phyloP scores from a whole-genome alignment of 2,797 vertebrate species.

The Nannoperca obscura region DNA sequence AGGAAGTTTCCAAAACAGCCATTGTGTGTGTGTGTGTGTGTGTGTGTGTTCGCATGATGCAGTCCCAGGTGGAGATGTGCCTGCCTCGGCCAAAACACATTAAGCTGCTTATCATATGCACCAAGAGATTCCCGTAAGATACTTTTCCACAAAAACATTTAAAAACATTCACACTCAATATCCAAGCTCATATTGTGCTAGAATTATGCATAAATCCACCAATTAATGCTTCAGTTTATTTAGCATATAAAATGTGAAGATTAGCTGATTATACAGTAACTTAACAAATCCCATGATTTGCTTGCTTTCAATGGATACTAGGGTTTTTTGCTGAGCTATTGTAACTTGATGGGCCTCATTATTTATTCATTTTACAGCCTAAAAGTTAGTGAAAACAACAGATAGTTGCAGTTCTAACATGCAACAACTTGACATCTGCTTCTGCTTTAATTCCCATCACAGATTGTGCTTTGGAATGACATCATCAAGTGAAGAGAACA shows the following conservation, averaged over 20 bases:
- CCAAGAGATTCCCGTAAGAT: constrained; percentile 16
- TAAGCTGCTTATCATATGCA: constrained; percentile 49
- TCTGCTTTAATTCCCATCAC: too few species aligned
- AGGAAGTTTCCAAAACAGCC: too few species aligned
- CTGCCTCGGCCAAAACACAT: constrained; percentile 32
- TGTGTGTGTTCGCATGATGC: constrained; percentile 13
- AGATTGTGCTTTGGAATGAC: background rate
- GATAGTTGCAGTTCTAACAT: background rate
- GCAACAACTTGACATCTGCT: too few species aligned
- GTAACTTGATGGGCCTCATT: too few species aligned
- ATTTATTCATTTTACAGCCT: too few species aligned
- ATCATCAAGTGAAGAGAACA: background rate
- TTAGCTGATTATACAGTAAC: too few species aligned
- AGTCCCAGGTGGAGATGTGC: constrained; percentile 11
- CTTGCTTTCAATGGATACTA: background rate
- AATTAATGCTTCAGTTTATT: background rate
- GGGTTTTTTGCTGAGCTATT: too few species aligned
- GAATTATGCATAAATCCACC: background rate
- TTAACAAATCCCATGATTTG: background rate
- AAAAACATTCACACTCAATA: background rate
- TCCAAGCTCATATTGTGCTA: background rate
- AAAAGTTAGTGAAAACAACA: background rate
- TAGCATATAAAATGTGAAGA: too few species aligned
- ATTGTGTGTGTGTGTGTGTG: too few species aligned
- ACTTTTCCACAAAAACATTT: background rate